Percentiles rank a stretch among this genome's conserved stretches.
These are phyloP conservation scores for Lanius collurio DNA, from an alignment of 2,113 vertebrate species.

Conservation along the genomic window DNA sequence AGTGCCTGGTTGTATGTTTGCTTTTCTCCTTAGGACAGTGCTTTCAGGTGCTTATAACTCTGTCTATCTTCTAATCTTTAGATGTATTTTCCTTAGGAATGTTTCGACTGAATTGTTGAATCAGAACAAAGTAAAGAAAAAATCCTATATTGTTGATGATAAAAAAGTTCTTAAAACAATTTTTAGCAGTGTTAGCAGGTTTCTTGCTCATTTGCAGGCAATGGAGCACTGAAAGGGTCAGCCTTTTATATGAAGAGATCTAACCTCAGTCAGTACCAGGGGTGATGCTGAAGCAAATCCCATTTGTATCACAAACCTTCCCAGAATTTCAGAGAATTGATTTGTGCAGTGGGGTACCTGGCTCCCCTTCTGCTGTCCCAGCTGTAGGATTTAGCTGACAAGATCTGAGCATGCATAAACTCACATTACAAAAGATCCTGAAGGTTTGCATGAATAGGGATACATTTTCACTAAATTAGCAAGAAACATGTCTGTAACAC, in stretches of 20 bases:
- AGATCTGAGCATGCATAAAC: neutral
- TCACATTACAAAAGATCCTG: neutral
- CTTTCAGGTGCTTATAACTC: neutral
- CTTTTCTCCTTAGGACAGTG: neutral
- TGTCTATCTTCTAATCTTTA: neutral
- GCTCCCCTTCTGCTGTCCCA: neutral
- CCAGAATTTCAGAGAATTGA: neutral
- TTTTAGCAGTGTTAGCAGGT: neutral
- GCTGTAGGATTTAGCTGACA: neutral
- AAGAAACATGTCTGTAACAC: neutral
- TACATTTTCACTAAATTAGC: neutral
- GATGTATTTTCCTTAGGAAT: neutral
- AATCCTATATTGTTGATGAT: neutral
- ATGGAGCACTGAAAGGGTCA: neutral
- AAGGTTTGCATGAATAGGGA: neutral
- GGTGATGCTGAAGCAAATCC: neutral
- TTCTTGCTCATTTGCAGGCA: neutral
- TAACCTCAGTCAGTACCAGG: neutral
- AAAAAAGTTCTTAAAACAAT: neutral
- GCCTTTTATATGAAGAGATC: neutral
- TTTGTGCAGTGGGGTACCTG: neutral
- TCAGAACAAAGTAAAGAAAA: neutral
- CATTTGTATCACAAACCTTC: neutral
- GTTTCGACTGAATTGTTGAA: neutral
- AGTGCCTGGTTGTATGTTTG: neutral